Percentiles rank a stretch among this genome's conserved stretches.
Conservation (phyloP, 2,888 invertebrate species). For the Palloptera scutellata region DNA sequence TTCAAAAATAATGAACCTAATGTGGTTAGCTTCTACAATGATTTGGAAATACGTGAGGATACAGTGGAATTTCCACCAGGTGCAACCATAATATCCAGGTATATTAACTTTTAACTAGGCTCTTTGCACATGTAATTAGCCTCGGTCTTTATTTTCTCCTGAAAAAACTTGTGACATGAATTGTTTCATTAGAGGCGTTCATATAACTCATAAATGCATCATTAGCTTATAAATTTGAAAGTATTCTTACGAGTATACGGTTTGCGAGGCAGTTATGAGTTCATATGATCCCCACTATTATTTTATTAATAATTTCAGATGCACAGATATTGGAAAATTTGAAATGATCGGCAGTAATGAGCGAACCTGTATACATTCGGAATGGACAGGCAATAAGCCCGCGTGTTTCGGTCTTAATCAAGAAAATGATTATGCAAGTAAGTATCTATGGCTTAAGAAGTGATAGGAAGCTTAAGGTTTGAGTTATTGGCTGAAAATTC, state of each 20-base stretch:
- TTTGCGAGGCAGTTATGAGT: no score
- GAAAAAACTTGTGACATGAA: background rate
- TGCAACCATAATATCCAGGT: conserved; percentile 73
- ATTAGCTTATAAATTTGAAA: background rate
- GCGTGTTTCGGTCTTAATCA: conserved; percentile 84
- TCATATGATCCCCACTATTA: background rate
- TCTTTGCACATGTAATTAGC: no score
- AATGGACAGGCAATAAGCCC: conserved; percentile 83
- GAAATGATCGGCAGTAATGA: conserved; percentile 79
- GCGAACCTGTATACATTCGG: conserved; percentile 77
- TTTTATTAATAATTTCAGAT: conserved; percentile 64
- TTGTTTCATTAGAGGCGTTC: no score
- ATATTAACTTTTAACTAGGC: conserved; percentile 24
- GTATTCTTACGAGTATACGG: no score
- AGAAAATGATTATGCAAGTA: conserved; percentile 85
- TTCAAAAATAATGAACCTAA: conserved; percentile 81
- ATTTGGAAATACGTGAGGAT: conserved; percentile 78
- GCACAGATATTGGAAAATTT: conserved; percentile 87
- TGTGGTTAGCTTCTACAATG: conserved; percentile 83
- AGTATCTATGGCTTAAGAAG: no score
- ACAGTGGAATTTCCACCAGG: conserved; percentile 82
- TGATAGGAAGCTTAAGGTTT: no score
- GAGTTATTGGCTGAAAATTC: no score
- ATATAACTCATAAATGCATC: background rate
- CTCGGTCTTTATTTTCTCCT: background rate